Conservation (phyloP, 2,113 vertebrate genomes). For the Cyphomyrus discorhynchus region DNA sequence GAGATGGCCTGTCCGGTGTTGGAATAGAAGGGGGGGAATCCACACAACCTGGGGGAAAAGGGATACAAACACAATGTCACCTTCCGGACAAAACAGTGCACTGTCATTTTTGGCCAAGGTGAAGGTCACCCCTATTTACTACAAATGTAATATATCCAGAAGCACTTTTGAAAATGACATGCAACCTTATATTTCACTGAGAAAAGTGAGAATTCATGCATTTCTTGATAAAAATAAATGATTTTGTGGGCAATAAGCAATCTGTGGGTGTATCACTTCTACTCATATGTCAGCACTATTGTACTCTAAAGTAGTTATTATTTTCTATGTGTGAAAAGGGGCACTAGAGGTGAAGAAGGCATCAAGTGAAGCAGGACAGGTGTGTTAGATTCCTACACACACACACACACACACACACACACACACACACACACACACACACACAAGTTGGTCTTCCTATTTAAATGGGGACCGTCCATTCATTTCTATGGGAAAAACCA, state of each 20-base stretch:
- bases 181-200: neutral
- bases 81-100: neutral
- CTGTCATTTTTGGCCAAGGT: neutral
- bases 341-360: neutral
- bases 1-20: slow-evolving; percentile 97
- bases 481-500: no score
- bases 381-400: neutral
- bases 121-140: neutral
- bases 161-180: neutral
- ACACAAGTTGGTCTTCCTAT: no score
- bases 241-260: neutral
- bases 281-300: neutral
- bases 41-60: slow-evolving; percentile 73
- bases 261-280: neutral
- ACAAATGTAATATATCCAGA: neutral
- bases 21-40: slow-evolving; percentile 96
- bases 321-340: neutral
- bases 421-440: neutral
- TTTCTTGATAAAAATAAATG: neutral
- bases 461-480: no score
- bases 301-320: neutral
- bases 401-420: neutral
- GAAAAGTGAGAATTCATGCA: neutral
- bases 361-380: neutral
- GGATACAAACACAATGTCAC: neutral